phyloP scores from a whole-genome alignment of 2,888 invertebrate species.

The Blera fallax region DNA sequence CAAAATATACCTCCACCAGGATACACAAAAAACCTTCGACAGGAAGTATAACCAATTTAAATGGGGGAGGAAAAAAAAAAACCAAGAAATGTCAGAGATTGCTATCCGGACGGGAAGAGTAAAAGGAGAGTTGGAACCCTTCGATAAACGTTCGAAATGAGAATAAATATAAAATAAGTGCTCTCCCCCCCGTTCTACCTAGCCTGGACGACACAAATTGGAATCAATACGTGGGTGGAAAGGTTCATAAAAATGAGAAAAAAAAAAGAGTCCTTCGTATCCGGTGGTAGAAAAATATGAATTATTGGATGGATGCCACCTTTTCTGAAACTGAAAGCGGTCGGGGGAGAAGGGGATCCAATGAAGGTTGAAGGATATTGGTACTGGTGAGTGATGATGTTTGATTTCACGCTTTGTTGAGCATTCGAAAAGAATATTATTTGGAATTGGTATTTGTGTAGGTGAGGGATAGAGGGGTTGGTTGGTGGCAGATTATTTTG shows the following conservation, averaged over 20 bases:
- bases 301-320: conserved; percentile 64
- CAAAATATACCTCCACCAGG: neutral
- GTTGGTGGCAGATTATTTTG: neutral
- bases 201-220: conserved; percentile 52
- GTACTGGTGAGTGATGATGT: conserved; percentile 65
- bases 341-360: neutral
- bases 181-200: neutral
- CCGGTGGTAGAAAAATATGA: conserved; percentile 46
- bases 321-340: neutral
- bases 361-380: conserved; percentile 52
- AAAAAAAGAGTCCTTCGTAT: neutral
- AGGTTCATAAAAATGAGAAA: conserved; percentile 14
- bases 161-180: conserved; percentile 69
- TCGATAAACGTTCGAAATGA: conserved; percentile 63
- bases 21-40: neutral
- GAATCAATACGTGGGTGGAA: conserved; percentile 59
- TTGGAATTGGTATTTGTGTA: conserved; percentile 44
- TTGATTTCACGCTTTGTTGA: conserved; percentile 70
- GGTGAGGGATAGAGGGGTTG: neutral
- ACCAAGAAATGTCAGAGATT: conserved; percentile 26
- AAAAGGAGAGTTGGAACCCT: conserved; percentile 5
- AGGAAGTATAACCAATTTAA: conserved; percentile 45
- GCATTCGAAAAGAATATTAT: conserved; percentile 62
- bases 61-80: neutral
- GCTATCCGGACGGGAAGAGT: conserved; percentile 3